A percentile compares a stretch with the other conserved stretches of the same genome.
These are phyloP conservation scores for Karalla daura DNA, from an alignment of 2,797 vertebrate species.

Conservation along the genomic window DNA sequence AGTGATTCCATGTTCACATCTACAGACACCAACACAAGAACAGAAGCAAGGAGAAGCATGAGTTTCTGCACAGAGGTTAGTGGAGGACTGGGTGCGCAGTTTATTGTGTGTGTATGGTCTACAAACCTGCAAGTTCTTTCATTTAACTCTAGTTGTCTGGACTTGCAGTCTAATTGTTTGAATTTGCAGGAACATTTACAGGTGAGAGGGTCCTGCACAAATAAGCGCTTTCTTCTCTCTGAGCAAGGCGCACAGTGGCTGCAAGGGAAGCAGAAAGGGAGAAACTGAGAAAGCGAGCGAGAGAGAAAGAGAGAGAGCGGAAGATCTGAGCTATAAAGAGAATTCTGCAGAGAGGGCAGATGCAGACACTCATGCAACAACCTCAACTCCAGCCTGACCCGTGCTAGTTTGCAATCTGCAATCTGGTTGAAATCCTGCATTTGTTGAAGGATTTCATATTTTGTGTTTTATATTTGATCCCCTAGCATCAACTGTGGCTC, in stretches of 20 bases:
- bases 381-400: too few species aligned
- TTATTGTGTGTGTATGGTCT: constrained; percentile 74
- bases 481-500: background rate
- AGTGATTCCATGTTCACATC: constrained; percentile 5
- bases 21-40: constrained; percentile 46
- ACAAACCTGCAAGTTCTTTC: constrained; percentile 99
- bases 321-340: constrained; percentile 80
- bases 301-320: too few species aligned
- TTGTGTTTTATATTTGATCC: background rate
- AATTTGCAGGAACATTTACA: constrained; percentile 99
- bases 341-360: constrained; percentile 61
- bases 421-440: too few species aligned
- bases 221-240: constrained; percentile 98
- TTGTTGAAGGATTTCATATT: constrained; percentile 1
- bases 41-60: constrained; percentile 81
- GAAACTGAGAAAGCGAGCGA: constrained; percentile 81
- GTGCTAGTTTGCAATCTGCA: too few species aligned
- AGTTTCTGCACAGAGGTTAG: constrained; percentile 37
- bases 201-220: constrained; percentile 97
- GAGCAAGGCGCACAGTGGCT: constrained; percentile 99
- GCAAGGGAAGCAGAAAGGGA: constrained; percentile 95
- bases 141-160: constrained; percentile 99
- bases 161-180: constrained; percentile 98
- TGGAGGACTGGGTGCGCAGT: constrained; percentile 26
- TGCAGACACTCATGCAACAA: constrained; percentile 69